Percentiles rank a stretch among this genome's conserved stretches.
These are phyloP conservation scores for Boulengeromyrus knoepffleri DNA, from an alignment of 2,113 vertebrate genomes.

Conservation along the genomic window DNA sequence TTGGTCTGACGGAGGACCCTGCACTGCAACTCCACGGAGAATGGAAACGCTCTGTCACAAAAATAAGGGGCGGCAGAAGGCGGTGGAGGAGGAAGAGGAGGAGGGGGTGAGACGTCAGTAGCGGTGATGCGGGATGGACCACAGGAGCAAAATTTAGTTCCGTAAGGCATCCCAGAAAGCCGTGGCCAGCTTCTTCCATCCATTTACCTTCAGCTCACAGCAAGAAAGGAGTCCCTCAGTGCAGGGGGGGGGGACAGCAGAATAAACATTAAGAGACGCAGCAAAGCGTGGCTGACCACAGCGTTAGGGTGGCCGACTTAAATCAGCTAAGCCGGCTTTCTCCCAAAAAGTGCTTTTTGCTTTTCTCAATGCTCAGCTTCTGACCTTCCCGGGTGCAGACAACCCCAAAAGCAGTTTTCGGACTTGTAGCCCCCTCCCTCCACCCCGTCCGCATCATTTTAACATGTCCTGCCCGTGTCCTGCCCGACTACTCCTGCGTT, in stretches of 20 bases:
- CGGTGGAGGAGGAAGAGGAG: not conserved
- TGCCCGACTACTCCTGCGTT: not conserved
- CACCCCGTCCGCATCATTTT: not conserved
- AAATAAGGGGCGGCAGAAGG: too few species aligned
- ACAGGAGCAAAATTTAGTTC: not conserved
- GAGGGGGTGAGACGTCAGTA: not conserved
- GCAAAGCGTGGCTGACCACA: not conserved
- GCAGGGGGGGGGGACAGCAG: not conserved
- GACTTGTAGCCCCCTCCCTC: not conserved
- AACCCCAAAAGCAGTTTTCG: not conserved
- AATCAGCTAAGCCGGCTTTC: not conserved
- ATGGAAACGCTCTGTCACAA: not conserved
- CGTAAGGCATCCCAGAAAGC: not conserved
- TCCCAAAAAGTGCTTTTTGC: not conserved
- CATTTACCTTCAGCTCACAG: not conserved
- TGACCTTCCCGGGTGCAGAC: not conserved
- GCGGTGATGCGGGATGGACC: not conserved
- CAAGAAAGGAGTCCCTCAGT: not conserved
- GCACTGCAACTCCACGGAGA: not conserved
- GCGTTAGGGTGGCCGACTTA: not conserved
- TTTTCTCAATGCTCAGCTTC: not conserved
- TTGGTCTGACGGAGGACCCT: not conserved
- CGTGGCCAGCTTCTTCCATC: not conserved
- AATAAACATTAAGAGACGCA: not conserved
- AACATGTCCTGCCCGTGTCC: not conserved